Evolutionary conservation across 2,797 vertebrate species (phyloP), one percentile per base, ranked within the genome.

Genomic region (Malurus splendens): DNA sequence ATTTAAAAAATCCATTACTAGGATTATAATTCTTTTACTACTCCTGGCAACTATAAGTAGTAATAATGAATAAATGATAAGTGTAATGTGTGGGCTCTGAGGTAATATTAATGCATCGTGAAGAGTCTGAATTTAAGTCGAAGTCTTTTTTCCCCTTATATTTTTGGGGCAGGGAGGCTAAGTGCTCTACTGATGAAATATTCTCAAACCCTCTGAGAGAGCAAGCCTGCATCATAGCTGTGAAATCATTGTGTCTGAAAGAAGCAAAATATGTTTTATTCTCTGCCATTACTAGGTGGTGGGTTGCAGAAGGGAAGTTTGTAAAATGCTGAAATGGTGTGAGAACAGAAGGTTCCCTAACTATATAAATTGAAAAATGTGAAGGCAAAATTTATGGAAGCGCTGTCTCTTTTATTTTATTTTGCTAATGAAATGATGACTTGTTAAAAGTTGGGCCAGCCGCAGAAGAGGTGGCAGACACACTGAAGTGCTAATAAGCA

Each of bases 1-100:
- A 71, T 61, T 50, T 47, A 4, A 38, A 18, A 84, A 47, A 18
- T 71, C 25, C 13, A 4, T 50, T 19, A 57, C 11, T 33, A 74
- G 17, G 8, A n/a, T 74, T 84, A 64, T 38, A 74, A 60, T 60
- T 18, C 8, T 80, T 74, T 80, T 74, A 50, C 14, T 82, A 20
- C 13, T 48, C 15, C 15, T 60, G 47, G 32, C 73, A 88, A 76
- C 16, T 61, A 42, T 18, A 76, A 76, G 39, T 25, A 59, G 28
- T 62, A 90, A 39, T 86, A 70, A 62, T 92, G 57, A 87, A 82
- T 93, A 82, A 93, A 74, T 70, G 73, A 33, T 71, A 68, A 61
- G 39, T 44, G 25, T 73, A 56, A 36, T 54, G 6, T 61, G 60
- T 79, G 55, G 41, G 33, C 32, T 91, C 22, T 75, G 48, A 59